A percentile compares a stretch with the other conserved stretches of the same genome.
These are phyloP conservation scores for Telmatochromis bifrenatus DNA, from an alignment of 2,113 vertebrate species.

Conservation along the genomic window DNA sequence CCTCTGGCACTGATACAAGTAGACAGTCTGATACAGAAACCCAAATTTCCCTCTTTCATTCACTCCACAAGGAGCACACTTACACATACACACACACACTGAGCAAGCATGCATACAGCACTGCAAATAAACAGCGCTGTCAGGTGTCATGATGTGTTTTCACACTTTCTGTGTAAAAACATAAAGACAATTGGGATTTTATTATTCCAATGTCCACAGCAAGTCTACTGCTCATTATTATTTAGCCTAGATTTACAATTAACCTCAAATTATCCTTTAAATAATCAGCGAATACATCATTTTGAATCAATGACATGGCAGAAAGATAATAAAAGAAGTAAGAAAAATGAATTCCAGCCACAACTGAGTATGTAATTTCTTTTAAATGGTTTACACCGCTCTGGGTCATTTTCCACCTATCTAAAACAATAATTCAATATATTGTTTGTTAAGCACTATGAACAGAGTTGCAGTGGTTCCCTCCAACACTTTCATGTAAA, in stretches of 20 bases:
- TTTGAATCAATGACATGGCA: neutral
- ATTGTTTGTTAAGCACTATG: neutral
- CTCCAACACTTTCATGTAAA: neutral
- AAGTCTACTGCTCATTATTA: neutral
- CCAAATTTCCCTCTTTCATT: neutral
- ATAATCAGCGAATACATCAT: neutral
- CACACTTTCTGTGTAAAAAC: neutral
- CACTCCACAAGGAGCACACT: neutral
- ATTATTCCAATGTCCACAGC: neutral
- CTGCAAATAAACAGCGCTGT: neutral
- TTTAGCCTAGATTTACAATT: neutral
- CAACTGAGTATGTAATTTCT: neutral
- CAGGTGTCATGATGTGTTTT: neutral
- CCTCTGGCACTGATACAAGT: neutral
- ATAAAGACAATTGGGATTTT: neutral
- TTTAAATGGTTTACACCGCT: neutral
- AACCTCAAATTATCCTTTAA: neutral
- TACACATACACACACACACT: neutral
- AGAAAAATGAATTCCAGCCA: neutral
- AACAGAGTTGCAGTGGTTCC: neutral
- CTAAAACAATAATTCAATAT: neutral
- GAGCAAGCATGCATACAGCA: neutral
- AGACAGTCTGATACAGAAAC: slow-evolving; percentile 28
- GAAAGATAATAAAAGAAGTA: neutral
- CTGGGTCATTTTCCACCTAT: neutral